Conservation (phyloP, 2,797 vertebrate species). For the Mus caroli region DNA sequence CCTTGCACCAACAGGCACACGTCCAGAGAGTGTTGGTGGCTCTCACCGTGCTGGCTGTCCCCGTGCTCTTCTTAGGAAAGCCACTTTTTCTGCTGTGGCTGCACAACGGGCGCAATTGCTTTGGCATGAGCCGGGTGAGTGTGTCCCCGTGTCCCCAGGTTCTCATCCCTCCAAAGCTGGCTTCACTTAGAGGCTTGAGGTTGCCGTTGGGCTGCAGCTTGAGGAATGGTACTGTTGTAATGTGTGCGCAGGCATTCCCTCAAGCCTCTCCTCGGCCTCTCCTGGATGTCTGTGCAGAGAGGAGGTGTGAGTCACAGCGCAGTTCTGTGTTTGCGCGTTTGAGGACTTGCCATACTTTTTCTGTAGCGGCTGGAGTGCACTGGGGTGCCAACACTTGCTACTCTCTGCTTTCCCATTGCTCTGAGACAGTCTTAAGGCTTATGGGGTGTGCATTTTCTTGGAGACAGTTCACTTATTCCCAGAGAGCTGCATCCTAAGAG, state of each 20-base stretch:
- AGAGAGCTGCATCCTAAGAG: not conserved
- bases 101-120: conserved; percentile 92
- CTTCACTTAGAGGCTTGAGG: not conserved
- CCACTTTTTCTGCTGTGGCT: conserved; percentile 97
- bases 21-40: conserved; percentile 93
- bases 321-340: not conserved
- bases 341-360: not conserved
- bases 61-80: conserved; percentile 96
- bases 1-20: conserved; percentile 87
- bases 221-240: not conserved
- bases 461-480: not conserved
- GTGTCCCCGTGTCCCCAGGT: rapidly evolving
- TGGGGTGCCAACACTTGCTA: not conserved
- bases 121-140: conserved; percentile 94
- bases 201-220: not conserved
- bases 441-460: not conserved
- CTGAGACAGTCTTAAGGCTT: not conserved
- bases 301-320: not conserved
- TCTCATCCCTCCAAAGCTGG: not conserved
- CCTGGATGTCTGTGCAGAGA: not conserved
- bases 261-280: not conserved
- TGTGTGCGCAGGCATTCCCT: not conserved
- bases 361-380: not conserved
- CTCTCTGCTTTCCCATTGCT: not conserved
- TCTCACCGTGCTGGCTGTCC: conserved; percentile 93